Conservation (phyloP, 1,140 invertebrate genomes). For the Lasioglossum albipes region DNA sequence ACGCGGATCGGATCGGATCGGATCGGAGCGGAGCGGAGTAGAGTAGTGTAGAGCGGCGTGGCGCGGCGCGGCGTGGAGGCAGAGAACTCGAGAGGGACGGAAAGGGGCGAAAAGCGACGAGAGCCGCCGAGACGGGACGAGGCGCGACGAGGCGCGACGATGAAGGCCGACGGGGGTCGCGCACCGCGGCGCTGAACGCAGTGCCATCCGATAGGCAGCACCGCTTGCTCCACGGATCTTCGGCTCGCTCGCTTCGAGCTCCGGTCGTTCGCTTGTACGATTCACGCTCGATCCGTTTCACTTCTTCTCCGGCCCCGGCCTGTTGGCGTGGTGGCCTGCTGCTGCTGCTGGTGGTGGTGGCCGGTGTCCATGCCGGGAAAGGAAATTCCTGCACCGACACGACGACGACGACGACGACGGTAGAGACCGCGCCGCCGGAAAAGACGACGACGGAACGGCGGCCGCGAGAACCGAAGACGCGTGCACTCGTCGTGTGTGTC, state of each 20-base stretch:
- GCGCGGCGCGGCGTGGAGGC: constrained; percentile 8
- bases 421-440: constrained; percentile 37
- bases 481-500: constrained; percentile 54
- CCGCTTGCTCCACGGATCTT: constrained; percentile 68
- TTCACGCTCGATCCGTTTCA: constrained; percentile 48
- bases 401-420: constrained; percentile 21
- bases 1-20: background rate
- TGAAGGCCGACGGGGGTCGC: constrained; percentile 67
- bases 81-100: constrained; percentile 47
- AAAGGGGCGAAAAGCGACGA: constrained; percentile 63
- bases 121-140: constrained; percentile 60
- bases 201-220: constrained; percentile 74
- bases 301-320: constrained; percentile 17
- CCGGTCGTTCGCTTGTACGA: constrained; percentile 56
- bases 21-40: no score
- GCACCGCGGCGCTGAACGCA: constrained; percentile 71
- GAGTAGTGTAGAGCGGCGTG: background rate
- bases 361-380: constrained; percentile 47
- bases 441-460: constrained; percentile 36
- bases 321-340: constrained; percentile 43
- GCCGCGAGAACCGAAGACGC: constrained; percentile 22
- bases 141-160: constrained; percentile 67
- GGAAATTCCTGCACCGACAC: constrained; percentile 40
- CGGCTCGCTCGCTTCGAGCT: constrained; percentile 54
- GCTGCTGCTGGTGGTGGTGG: constrained; percentile 17